Percentiles rank a stretch among this genome's conserved stretches.
These are phyloP conservation scores for Acrossocheilus fasciatus DNA, from an alignment of 2,797 vertebrate species.

Conservation along the genomic window DNA sequence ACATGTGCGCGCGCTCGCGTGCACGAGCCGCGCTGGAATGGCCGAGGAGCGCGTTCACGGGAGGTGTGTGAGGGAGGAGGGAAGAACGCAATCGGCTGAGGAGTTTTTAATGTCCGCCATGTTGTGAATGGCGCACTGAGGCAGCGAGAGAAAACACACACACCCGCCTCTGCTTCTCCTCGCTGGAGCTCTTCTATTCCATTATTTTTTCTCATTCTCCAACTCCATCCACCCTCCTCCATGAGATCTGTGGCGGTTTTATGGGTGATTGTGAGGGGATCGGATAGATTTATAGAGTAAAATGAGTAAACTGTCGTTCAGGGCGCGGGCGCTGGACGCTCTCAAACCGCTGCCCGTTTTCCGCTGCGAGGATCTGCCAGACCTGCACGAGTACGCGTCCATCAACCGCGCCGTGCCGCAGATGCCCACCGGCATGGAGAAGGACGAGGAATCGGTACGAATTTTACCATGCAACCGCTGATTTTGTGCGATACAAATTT, in stretches of 20 bases:
- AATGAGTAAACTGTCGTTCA: slow-evolving; percentile 99
- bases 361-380: slow-evolving; percentile 99
- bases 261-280: slow-evolving; percentile 89
- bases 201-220: slow-evolving; percentile 70
- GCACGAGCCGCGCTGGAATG: slow-evolving; percentile 96
- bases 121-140: slow-evolving; percentile 99
- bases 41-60: slow-evolving; percentile 88
- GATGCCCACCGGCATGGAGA: slow-evolving; percentile 99
- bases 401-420: slow-evolving; percentile 99
- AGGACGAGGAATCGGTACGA: slow-evolving; percentile 99
- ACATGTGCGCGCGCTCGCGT: slow-evolving; percentile 64
- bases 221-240: slow-evolving; percentile 85
- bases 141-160: slow-evolving; percentile 88
- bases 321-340: slow-evolving; percentile 99
- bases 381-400: slow-evolving; percentile 99
- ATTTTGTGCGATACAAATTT: slow-evolving; percentile 54
- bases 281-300: slow-evolving; percentile 82
- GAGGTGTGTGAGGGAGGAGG: slow-evolving; percentile 82
- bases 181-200: slow-evolving; percentile 70
- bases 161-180: slow-evolving; percentile 81
- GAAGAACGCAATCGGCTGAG: slow-evolving; percentile 76
- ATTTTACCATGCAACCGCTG: slow-evolving; percentile 62
- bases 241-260: slow-evolving; percentile 90
- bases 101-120: slow-evolving; percentile 99
- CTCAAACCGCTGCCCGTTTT: slow-evolving; percentile 98